Conservation (phyloP, 2,797 vertebrate genomes). For the Thripadectes ignobilis region DNA sequence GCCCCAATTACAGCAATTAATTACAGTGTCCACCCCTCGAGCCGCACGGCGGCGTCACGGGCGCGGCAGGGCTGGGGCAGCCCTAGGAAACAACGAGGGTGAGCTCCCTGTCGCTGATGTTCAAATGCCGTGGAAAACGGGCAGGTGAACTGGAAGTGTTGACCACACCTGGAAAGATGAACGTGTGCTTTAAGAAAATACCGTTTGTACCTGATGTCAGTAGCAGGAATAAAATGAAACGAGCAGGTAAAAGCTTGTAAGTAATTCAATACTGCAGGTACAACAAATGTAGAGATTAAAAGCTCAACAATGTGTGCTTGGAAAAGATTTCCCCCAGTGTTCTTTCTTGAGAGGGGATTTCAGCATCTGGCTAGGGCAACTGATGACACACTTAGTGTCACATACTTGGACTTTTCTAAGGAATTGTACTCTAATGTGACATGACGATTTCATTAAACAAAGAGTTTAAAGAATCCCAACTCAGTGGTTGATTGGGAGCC, state of each 20-base stretch:
- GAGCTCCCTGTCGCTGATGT: fast-evolving
- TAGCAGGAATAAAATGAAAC: not conserved
- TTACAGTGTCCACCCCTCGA: too few relatives aligned
- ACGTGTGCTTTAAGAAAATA: not conserved
- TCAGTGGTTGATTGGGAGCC: not conserved
- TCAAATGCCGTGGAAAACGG: fast-evolving
- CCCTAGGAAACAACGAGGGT: too few relatives aligned
- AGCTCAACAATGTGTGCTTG: fast-evolving
- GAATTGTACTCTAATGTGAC: not conserved
- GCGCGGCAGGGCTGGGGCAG: too few relatives aligned
- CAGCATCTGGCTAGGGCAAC: fast-evolving
- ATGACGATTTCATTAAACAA: too few relatives aligned
- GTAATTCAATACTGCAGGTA: not conserved
- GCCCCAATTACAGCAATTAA: too few relatives aligned
- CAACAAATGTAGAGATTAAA: not conserved
- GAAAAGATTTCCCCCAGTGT: not conserved
- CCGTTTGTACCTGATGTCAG: not conserved
- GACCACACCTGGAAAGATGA: fast-evolving
- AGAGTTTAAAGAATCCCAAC: too few relatives aligned
- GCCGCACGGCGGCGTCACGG: too few relatives aligned
- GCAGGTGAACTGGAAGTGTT: too few relatives aligned
- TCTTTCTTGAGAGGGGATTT: not conserved
- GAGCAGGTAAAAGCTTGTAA: not conserved
- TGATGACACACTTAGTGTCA: too few relatives aligned
- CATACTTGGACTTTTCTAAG: not conserved